These are phyloP conservation scores for Phalloptychus januarius DNA, from an alignment of 2,797 vertebrate genomes.

Conservation along the genomic window DNA sequence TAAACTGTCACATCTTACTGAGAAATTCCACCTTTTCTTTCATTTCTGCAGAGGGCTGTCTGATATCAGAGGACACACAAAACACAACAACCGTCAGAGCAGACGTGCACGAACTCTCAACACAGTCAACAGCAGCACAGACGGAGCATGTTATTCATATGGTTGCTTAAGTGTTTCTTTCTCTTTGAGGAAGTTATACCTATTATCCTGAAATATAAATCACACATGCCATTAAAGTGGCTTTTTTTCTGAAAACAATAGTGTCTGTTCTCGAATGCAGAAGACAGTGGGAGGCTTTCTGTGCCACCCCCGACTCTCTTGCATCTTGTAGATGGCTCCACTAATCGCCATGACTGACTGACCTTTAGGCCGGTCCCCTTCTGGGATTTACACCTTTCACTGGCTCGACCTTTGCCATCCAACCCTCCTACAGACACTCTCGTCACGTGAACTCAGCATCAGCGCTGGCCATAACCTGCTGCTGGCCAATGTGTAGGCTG, in stretches of 20 bases:
- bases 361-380: conserved; percentile 76
- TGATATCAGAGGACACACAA: neutral
- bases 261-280: conserved; percentile 57
- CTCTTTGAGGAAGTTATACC: conserved; percentile 59
- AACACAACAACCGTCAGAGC: conserved; percentile 9
- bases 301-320: conserved; percentile 71
- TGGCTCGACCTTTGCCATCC: conserved; percentile 73
- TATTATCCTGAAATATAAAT: conserved; percentile 67
- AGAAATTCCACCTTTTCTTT: conserved; percentile 8
- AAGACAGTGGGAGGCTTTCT: conserved; percentile 51
- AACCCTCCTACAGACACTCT: conserved; percentile 75
- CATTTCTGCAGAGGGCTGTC: neutral
- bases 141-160: conserved; percentile 42
- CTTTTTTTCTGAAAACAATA: conserved; percentile 70
- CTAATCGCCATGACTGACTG: conserved; percentile 78
- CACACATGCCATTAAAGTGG: conserved; percentile 56
- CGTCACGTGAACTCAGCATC: conserved; percentile 62
- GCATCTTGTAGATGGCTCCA: conserved; percentile 65
- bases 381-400: conserved; percentile 81
- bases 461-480: conserved; percentile 50
- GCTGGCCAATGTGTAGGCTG: conserved; percentile 50
- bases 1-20: neutral
- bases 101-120: conserved; percentile 7
- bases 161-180: conserved; percentile 56
- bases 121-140: conserved; percentile 34